Base-by-base conservation (phyloP, 2,888 invertebrate species). In the Gari tellinella region DNA sequence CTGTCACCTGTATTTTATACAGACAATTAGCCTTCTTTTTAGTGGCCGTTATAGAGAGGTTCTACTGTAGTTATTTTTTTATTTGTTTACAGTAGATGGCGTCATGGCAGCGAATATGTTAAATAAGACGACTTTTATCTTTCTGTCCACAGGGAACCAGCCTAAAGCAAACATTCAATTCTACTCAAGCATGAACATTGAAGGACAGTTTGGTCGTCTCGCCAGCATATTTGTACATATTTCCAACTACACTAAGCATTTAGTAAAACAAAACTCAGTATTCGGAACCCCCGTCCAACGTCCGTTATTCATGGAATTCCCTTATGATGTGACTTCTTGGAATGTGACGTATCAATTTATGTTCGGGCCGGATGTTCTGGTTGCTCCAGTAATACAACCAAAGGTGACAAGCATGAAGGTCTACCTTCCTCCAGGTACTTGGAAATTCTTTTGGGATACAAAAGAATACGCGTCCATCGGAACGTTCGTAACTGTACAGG, bases 291-390 rank as follows among this genome's bases (percentile, higher is more conserved):
- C 90, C 0, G 83, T 85, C 4, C 89, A 89, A 76, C 81, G 89
- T 12, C 87, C 89, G 4, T 62, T 90, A 23, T 88, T 87, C 52
- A 77, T 88, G 45, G 81, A 86, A 61, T 89, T 86, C 60, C 81
- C 85, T 8, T 15, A 65, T 37, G 89, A 89, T 62, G 37, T 68
- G 0, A 52, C 15, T n/a, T 64, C 84, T 15, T 78, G 69, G 41
- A 72, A 49, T 15, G 56, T 85, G 25, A 72, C 79, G 12, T 86
- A 88, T 65, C 86, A 90, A 67, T 90, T 88, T 67, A 83, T 90
- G 86, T 88, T 80, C 52, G 90, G 90, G 2, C 25, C 68, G 1
- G 89, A 90, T 48, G 62, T 90, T 12, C 72, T 90, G 3, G 88
- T 90, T 1, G 89, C 90, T 0, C 90, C 90, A 0, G 88, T 90